Percentiles rank a stretch among this genome's conserved stretches.
Evolutionary conservation across 2,888 invertebrate genomes (phyloP).

Genomic region (Cataglyphis livida): DNA sequence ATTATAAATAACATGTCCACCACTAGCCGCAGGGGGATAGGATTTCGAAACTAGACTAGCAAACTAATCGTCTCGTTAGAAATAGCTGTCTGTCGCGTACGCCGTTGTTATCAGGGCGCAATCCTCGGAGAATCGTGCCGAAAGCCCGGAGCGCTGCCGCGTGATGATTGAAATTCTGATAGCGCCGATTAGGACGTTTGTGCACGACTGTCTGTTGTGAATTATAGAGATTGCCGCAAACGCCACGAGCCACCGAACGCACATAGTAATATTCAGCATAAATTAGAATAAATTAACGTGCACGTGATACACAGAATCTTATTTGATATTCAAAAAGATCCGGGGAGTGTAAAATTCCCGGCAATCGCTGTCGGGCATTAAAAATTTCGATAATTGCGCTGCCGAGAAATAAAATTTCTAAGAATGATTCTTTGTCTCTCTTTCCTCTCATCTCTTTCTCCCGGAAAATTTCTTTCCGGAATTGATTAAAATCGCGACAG

Average conservation of each 20-base stretch:
- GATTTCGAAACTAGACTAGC: constrained; percentile 55
- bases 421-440: not conserved
- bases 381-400: constrained; percentile 36
- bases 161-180: constrained; percentile 55
- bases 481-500: constrained; percentile 19
- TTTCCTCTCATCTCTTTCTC: not conserved
- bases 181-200: constrained; percentile 54
- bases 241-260: constrained; percentile 39
- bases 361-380: not conserved
- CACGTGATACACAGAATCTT: not conserved
- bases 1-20: not conserved
- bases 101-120: constrained; percentile 43
- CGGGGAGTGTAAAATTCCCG: not conserved
- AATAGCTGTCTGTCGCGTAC: constrained; percentile 54
- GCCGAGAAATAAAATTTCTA: constrained; percentile 4
- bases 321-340: not conserved
- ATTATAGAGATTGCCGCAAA: constrained; percentile 47
- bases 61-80: constrained; percentile 65
- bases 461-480: constrained; percentile 19
- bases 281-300: constrained; percentile 45
- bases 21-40: constrained; percentile 11
- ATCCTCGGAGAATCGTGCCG: constrained; percentile 43
- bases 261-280: constrained; percentile 45
- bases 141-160: constrained; percentile 46
- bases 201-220: constrained; percentile 51